Base-by-base conservation (phyloP, 2,113 vertebrate genomes). In the Misgurnus anguillicaudatus region DNA sequence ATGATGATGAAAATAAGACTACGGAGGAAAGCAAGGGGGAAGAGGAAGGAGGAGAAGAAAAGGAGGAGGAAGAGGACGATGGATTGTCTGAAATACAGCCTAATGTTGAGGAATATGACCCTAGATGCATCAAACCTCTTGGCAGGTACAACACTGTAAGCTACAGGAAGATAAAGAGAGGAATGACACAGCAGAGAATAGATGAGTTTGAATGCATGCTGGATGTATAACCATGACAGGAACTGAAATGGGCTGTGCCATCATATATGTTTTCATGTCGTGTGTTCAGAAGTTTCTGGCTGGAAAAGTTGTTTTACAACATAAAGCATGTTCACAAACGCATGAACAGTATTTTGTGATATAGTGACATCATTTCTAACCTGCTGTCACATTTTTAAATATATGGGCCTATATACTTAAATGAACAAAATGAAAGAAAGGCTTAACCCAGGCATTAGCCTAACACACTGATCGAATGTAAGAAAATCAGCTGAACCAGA, bases 131-230 rank as follows among this genome's bases (percentile, higher is more conserved):
- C 4, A 42, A 53, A 3, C 14, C 21, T 2, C 86, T 90, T 0
- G 92, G 93, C 7, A 91, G 93, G 76, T 98, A 97, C 85, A 95
- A 97, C 75, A 97, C 95, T 1, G 95, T 98, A 84, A 97, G 96
- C 51, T 99, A 97, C 85, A 89, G 94, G 31, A 96, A 92, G 90
- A 99, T 99, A 78, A 92, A 94, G 1, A 96, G 88, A 92, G 96
- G 97, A 86, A 97, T 95, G 88, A 97, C 97, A 74, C 94, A 93
- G n/a, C 96, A 98, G 82, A 94, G 95, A 67, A 95, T 98, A 0
- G 95, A 97, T 38, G 95, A 97, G 85, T 98, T 97, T 16, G 97
- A 98, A 79, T 94, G 94, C 72, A 94, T 97, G 93, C 92, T 95
- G 91, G 93, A 95, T 85, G 87, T 88, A 36, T 95, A 86, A 93